Conservation (phyloP, 2,113 vertebrate species). For the Glaucidium brasilianum region DNA sequence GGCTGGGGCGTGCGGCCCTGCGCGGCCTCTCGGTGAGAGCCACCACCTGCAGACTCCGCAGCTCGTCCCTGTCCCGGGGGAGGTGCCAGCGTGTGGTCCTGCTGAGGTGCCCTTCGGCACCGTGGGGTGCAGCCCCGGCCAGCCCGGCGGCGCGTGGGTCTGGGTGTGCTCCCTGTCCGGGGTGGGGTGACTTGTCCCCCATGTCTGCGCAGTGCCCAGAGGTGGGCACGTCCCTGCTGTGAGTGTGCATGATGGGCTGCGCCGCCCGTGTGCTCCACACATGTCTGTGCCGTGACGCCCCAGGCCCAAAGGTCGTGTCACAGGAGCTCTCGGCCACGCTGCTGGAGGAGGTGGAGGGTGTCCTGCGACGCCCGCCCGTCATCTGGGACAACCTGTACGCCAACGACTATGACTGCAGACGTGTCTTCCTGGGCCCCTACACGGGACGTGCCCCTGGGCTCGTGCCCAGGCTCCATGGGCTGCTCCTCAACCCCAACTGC, state of each 20-base stretch:
- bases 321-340: slow-evolving; percentile 74
- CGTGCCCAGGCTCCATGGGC: slow-evolving; percentile 68
- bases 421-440: slow-evolving; percentile 87
- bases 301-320: slow-evolving; percentile 85
- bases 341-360: slow-evolving; percentile 78
- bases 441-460: slow-evolving; percentile 79
- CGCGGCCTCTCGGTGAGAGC: background rate
- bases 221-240: fast-evolving
- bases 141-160: background rate
- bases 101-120: fast-evolving
- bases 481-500: slow-evolving; percentile 88
- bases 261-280: background rate
- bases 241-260: background rate
- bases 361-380: slow-evolving; percentile 75
- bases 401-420: slow-evolving; percentile 86
- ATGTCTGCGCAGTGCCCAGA: background rate
- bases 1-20: fast-evolving
- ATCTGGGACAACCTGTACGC: slow-evolving; percentile 90
- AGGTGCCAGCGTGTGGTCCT: background rate
- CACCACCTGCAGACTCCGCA: background rate
- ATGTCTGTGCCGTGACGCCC: fast-evolving
- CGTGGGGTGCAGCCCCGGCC: background rate
- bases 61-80: background rate
- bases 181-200: fast-evolving
- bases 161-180: too few relatives aligned